Percentiles rank a stretch among this genome's conserved stretches.
phyloP scores from a whole-genome alignment of 2,888 invertebrate species.

The Leistus spinibarbis region DNA sequence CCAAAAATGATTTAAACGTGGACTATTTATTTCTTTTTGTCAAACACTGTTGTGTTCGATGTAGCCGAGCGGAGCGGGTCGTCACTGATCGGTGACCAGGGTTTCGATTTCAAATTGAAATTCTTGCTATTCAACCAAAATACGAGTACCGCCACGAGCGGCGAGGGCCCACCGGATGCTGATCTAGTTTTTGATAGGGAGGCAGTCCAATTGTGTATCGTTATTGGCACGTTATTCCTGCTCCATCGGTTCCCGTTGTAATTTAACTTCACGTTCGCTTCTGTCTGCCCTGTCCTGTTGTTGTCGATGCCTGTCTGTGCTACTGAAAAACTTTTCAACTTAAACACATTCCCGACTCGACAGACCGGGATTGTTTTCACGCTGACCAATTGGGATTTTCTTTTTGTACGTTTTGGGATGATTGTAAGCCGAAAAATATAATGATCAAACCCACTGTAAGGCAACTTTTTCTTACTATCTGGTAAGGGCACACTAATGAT shows the following conservation, averaged over 20 bases:
- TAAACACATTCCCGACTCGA: background rate
- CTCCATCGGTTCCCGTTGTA: slow-evolving; percentile 22
- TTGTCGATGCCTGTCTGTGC: background rate
- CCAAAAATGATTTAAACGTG: slow-evolving; percentile 37
- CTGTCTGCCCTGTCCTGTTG: background rate
- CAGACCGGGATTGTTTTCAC: too few relatives aligned
- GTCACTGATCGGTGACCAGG: slow-evolving; percentile 25
- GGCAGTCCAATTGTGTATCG: slow-evolving; percentile 21
- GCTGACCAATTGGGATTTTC: too few relatives aligned
- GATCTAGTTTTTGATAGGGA: slow-evolving; percentile 29
- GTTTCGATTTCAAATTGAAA: slow-evolving; percentile 31
- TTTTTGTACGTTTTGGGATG: background rate
- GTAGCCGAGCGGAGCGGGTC: slow-evolving; percentile 8
- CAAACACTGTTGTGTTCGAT: background rate
- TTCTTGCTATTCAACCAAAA: slow-evolving; percentile 34
- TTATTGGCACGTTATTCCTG: slow-evolving; percentile 33
- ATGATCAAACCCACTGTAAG: too few relatives aligned
- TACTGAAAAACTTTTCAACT: background rate
- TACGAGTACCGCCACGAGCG: background rate
- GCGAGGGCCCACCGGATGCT: background rate
- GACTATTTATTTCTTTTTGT: too few relatives aligned
- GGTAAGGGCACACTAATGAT: background rate
- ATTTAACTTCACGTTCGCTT: slow-evolving; percentile 17
- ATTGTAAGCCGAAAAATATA: too few relatives aligned
- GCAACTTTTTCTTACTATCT: background rate